A percentile compares a stretch with the other conserved stretches of the same genome.
Conservation (phyloP, 2,797 vertebrate species). For the Halcyon smyrnensis region DNA sequence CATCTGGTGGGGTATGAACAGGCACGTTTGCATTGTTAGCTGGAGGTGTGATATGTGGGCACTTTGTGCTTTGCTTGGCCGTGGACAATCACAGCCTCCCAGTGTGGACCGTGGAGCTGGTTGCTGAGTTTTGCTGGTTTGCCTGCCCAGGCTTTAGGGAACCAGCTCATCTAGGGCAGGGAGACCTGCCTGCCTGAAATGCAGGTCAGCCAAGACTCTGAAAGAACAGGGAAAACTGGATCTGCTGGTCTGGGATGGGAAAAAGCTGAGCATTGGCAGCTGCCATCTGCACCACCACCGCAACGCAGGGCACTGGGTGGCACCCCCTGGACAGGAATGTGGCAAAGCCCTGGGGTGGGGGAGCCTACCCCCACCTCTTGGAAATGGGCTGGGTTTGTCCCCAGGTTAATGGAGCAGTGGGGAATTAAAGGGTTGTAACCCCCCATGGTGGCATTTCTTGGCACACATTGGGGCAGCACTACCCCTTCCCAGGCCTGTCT, state of each 20-base stretch:
- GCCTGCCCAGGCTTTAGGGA: neutral
- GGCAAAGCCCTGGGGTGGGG: neutral
- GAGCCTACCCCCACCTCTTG: neutral
- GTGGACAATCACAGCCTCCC: neutral
- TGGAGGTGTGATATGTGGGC: neutral
- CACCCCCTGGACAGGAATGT: neutral
- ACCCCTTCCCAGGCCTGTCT: neutral
- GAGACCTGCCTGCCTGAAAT: neutral
- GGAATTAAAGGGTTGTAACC: neutral
- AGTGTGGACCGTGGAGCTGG: neutral
- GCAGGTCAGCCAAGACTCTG: fast-evolving
- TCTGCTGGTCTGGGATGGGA: neutral
- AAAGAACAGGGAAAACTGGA: slow-evolving; percentile 10
- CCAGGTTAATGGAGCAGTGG: fast-evolving
- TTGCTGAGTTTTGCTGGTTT: neutral
- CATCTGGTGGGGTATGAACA: neutral
- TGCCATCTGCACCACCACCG: neutral
- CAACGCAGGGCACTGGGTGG: neutral
- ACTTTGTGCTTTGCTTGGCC: fast-evolving
- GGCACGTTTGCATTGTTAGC: fast-evolving
- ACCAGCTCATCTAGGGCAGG: neutral
- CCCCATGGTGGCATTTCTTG: neutral
- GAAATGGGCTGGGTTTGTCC: neutral
- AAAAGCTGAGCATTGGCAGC: neutral
- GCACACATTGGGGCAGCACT: fast-evolving